These are phyloP conservation scores for Pomacea maculata DNA, from an alignment of 1,140 invertebrate genomes.

Conservation along the genomic window DNA sequence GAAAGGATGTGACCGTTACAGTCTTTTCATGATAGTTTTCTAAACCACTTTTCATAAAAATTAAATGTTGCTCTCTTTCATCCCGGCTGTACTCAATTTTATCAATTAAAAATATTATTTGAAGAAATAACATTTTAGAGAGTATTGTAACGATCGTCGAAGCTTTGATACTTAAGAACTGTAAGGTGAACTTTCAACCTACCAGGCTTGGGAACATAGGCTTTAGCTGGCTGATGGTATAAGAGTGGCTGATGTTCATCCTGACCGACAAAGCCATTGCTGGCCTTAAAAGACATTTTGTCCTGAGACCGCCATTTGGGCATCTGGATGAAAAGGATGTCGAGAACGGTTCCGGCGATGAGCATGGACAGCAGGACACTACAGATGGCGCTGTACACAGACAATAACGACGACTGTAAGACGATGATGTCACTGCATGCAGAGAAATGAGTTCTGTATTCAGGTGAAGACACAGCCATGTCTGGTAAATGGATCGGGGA, in stretches of 20 bases:
- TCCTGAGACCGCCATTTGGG: slow-evolving; percentile 12
- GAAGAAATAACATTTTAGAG: no score
- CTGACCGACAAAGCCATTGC: background rate
- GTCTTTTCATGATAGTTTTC: no score
- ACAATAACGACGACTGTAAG: background rate
- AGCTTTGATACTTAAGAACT: background rate
- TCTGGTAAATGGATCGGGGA: no score
- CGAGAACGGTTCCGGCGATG: slow-evolving; percentile 32
- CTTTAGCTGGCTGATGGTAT: background rate
- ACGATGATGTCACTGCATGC: no score
- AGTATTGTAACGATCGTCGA: no score
- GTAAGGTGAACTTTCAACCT: background rate
- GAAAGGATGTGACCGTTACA: no score
- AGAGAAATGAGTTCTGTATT: no score
- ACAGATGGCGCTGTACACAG: slow-evolving; percentile 6
- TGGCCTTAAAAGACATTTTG: background rate
- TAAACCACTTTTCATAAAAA: no score
- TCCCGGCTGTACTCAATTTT: no score
- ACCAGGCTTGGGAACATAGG: background rate
- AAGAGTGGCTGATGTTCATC: background rate
- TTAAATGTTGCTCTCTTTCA: no score
- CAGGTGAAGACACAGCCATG: no score
- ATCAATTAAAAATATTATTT: no score
- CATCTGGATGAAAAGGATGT: slow-evolving; percentile 35
- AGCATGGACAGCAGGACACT: slow-evolving; percentile 18